phyloP scores from a whole-genome alignment of 2,113 vertebrate species.

The Alaudala cheleensis region DNA sequence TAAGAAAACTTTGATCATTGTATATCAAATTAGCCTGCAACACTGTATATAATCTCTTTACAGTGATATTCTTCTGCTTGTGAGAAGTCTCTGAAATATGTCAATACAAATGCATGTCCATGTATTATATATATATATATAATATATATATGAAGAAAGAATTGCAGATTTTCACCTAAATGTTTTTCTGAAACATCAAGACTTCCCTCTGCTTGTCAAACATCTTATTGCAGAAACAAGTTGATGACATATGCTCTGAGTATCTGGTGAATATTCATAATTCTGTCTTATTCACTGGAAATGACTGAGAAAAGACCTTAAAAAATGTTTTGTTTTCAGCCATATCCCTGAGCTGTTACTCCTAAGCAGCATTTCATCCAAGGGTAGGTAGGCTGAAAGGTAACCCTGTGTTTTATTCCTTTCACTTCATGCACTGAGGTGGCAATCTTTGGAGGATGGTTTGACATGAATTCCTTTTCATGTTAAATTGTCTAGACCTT shows the following conservation, averaged over 20 bases:
- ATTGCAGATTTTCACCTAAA: not conserved
- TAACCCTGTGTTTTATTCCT: not conserved
- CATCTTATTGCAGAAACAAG: not conserved
- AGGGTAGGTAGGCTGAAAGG: not conserved
- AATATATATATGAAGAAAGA: not conserved
- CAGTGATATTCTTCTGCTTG: not conserved
- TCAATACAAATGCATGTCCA: not conserved
- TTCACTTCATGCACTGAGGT: not conserved
- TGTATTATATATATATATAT: not conserved
- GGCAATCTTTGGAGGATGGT: not conserved
- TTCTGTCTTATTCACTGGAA: not conserved
- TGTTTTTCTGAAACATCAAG: not conserved
- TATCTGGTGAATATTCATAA: not conserved
- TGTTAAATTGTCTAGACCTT: not conserved
- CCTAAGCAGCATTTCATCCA: not conserved
- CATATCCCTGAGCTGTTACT: not conserved
- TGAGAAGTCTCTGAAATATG: not conserved
- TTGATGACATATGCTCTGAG: slow-evolving; percentile 17
- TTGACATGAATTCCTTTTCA: not conserved
- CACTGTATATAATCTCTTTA: not conserved
- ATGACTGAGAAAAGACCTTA: not conserved
- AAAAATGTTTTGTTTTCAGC: slow-evolving; percentile 7
- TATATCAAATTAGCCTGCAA: not conserved
- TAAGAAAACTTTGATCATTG: slow-evolving; percentile 9
- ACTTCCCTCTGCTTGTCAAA: not conserved